Conservation (phyloP, 2,797 vertebrate species). For the Hipposideros larvatus region DNA sequence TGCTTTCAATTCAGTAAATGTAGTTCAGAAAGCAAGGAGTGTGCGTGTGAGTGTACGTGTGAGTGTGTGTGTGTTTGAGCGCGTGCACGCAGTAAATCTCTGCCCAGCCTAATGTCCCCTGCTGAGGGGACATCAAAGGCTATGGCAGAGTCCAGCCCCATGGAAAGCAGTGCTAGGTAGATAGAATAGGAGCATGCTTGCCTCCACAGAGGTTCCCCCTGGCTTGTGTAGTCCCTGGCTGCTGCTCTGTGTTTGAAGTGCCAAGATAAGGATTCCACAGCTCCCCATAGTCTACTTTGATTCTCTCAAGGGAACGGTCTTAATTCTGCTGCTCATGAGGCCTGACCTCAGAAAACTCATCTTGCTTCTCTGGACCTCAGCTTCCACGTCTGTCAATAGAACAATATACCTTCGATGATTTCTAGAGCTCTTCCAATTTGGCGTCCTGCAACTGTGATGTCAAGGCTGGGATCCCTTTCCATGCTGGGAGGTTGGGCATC, state of each 20-base stretch:
- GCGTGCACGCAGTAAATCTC: neutral
- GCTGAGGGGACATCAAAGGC: neutral
- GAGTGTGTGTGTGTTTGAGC: neutral
- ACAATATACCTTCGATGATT: neutral
- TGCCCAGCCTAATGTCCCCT: neutral
- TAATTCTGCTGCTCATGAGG: neutral
- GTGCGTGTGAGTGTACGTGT: too few species aligned
- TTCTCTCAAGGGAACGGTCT: neutral
- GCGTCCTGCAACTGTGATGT: neutral
- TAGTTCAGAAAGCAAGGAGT: neutral
- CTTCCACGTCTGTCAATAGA: neutral
- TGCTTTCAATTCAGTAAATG: neutral
- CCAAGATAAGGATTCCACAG: neutral
- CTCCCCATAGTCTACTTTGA: neutral
- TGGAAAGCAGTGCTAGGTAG: neutral
- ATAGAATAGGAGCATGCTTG: accelerated
- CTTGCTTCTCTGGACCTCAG: neutral
- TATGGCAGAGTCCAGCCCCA: too few species aligned
- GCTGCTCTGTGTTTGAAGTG: neutral
- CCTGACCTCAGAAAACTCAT: constrained; percentile 9
- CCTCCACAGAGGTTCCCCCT: neutral
- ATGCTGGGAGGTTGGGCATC: neutral
- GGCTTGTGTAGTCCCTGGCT: neutral
- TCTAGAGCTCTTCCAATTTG: neutral
- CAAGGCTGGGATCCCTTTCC: neutral